Base-by-base conservation (phyloP, 1,140 invertebrate species). In the Caenorhabditis tropicalis region DNA sequence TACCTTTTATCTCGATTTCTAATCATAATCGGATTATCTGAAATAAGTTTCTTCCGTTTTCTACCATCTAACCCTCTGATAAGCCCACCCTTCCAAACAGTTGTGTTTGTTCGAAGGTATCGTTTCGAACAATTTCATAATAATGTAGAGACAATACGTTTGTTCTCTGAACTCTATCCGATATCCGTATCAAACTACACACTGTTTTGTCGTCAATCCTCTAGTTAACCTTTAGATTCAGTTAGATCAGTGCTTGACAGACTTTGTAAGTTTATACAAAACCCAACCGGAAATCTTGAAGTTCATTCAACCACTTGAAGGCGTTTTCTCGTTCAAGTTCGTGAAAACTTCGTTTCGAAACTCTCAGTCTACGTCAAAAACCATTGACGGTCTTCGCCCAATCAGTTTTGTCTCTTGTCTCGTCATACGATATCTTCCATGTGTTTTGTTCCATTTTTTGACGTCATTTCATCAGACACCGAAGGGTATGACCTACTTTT, bases 401-500 rank as follows among this genome's bases (percentile, higher is more conserved):
- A 74, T 74, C 43, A 74, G 65, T 43, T 74, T 36, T 43, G 33
- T 31, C 33, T 74, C 24, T 33, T 10, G 12, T 74, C 27, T 43
- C 19, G 29, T 74, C 65, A n/a, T 74, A 33, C 43, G 19, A 74
- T 46, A 74, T 39, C 21, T 33, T 74, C 65, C 43, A 39, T 65
- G 33, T 65, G 58, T 65, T 65, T 65, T 36, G 58, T 21, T 74
- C 15, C n/a, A 31, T 24, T 65, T 74, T 74, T 46, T 24, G n/a
- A 74, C 36, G 65, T 39, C 33, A 74, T 46, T 24, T 16, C 9
- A 24, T 21, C 21, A 10, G n/a, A 51, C 16, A 51, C 49, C n/a
- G n/a, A n/a, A n/a, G 49, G 29, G 36, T 74, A 27, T 74, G 65
- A 43, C 65, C 65, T 24, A 74, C 19, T 74, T 74, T 74, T 74